Base-by-base conservation (phyloP, 2,888 invertebrate species). In the Lydus trimaculatus region DNA sequence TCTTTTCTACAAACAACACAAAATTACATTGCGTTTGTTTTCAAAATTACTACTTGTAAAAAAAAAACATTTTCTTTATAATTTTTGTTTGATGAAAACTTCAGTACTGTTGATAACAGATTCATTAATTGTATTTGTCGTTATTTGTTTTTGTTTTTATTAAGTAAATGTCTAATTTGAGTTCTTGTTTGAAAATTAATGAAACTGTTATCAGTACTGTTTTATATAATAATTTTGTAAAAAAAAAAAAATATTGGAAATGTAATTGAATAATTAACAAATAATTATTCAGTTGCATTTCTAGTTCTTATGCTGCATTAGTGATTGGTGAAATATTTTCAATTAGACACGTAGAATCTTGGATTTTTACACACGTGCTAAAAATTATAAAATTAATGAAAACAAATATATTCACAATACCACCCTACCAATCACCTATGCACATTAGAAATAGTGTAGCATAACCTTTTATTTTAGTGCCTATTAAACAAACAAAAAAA, bases 381-480 rank as follows among this genome's bases (percentile, higher is more conserved):
- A n/a, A n/a, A n/a, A n/a, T n/a, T n/a, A n/a, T n/a, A n/a, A n/a
- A n/a, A n/a, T n/a, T n/a, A n/a, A n/a, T n/a, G n/a, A n/a, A n/a
- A n/a, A n/a, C n/a, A 58, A 20, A 48, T 60, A 59, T 31, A 60
- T 33, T n/a, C 61, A 61, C 33, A 31, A 20, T 23, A 52, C 58
- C n/a, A n/a, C n/a, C n/a, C 28, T 36, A 17, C 71, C 71, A 71
- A 71, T 71, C 71, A 71, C 65, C 63, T 61, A 62, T 71, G 71
- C 71, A 67, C 60, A 39, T 66, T 43, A 65, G 61, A 67, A 61
- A 67, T 72, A 71, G 68, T 75, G 65, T 75, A 75, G 75, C 59
- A 67, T 67, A 67, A 73, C 68, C 69, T 72, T 80, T 80, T 80
- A 78, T 77, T 78, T 80, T 78, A 80, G 80, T 80, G 78, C 80